These are phyloP conservation scores for Eupsittula cactorum DNA, from an alignment of 2,113 vertebrate species.

Conservation along the genomic window DNA sequence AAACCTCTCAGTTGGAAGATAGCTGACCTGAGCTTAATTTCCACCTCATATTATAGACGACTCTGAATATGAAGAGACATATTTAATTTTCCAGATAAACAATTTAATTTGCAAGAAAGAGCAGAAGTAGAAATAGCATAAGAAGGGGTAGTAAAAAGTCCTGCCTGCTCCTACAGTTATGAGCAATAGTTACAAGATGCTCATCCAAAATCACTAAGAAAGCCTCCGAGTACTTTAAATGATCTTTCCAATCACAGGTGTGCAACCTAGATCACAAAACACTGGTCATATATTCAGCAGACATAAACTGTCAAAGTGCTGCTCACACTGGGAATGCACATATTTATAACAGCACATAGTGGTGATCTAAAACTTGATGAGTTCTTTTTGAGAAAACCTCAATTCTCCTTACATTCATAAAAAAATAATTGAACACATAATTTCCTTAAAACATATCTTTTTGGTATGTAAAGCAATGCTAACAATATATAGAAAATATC, in stretches of 20 bases:
- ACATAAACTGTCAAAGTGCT: background rate
- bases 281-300: background rate
- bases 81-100: background rate
- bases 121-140: background rate
- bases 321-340: fast-evolving
- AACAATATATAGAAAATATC: background rate
- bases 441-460: background rate
- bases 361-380: background rate
- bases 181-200: background rate
- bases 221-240: background rate
- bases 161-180: background rate
- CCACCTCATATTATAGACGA: background rate
- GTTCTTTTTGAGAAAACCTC: background rate
- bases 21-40: background rate
- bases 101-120: background rate
- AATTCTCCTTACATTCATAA: background rate
- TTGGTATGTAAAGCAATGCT: background rate
- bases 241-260: background rate
- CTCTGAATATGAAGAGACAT: background rate
- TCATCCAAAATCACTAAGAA: background rate
- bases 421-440: background rate
- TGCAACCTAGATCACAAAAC: background rate
- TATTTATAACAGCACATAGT: background rate
- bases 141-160: background rate
- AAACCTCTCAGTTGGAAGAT: background rate